Evolutionary conservation across 2,113 vertebrate species (phyloP).

Genomic region (Proteles cristata): DNA sequence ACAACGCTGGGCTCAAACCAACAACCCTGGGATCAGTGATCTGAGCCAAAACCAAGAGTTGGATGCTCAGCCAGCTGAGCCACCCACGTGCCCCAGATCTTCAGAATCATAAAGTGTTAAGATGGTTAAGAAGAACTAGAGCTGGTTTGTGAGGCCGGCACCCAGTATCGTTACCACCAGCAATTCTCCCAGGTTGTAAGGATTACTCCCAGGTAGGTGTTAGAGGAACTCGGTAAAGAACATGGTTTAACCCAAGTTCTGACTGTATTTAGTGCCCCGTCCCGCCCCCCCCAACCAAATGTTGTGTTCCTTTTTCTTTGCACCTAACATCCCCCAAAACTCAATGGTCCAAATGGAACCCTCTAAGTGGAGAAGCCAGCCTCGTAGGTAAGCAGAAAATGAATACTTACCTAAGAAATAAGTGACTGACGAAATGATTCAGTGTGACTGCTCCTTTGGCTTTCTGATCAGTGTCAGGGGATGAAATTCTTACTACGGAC

Average conservation of each 20-base stretch:
- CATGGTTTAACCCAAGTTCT: background rate
- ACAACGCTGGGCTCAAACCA: no score
- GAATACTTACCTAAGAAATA: background rate
- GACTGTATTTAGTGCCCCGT: background rate
- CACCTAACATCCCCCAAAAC: background rate
- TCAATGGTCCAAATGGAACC: background rate
- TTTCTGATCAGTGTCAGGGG: background rate
- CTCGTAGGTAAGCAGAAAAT: background rate
- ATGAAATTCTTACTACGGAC: background rate
- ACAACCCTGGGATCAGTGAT: no score
- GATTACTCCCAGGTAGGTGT: background rate
- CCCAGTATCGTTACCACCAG: background rate
- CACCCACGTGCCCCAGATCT: background rate
- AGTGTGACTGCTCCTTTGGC: background rate
- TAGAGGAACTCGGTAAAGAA: background rate
- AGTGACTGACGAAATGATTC: background rate
- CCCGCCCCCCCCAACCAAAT: background rate
- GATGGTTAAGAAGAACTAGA: background rate
- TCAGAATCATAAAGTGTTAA: background rate
- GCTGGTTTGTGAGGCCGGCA: background rate
- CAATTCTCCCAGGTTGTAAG: background rate
- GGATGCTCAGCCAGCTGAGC: no score
- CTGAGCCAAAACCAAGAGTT: no score
- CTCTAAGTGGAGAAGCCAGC: background rate
- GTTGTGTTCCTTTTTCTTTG: background rate